Percentiles rank a stretch among this genome's conserved stretches.
Conservation (phyloP, 2,797 vertebrate species). For the Momotus momota region DNA sequence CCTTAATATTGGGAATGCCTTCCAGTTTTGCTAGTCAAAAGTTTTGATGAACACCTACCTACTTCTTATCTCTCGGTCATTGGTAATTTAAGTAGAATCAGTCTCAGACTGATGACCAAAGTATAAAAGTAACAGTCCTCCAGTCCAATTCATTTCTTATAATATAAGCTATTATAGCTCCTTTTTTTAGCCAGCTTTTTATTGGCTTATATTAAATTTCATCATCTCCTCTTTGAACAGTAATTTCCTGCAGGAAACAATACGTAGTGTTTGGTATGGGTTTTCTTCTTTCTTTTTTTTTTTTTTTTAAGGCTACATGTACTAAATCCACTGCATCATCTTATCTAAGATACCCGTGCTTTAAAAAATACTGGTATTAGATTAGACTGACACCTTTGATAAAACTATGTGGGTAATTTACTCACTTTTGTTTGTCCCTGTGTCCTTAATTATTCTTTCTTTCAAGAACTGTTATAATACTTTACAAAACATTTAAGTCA, state of each 20-base stretch:
- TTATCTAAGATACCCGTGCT: neutral
- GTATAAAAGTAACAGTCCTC: neutral
- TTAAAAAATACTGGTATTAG: neutral
- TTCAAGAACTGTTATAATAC: neutral
- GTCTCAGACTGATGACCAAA: neutral
- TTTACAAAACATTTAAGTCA: neutral
- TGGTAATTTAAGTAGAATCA: neutral
- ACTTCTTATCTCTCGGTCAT: neutral
- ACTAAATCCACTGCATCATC: neutral
- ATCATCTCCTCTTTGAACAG: neutral
- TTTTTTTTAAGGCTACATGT: neutral
- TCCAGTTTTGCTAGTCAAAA: neutral
- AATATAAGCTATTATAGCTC: neutral
- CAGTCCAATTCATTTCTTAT: neutral
- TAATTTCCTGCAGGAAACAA: neutral
- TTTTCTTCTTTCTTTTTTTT: neutral
- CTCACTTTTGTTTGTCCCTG: neutral
- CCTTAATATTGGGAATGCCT: neutral
- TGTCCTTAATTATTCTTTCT: neutral
- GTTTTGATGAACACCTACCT: neutral
- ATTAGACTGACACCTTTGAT: neutral
- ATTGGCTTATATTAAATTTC: neutral
- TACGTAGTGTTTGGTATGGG: rapidly evolving
- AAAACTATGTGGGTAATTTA: neutral
- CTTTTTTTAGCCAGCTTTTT: neutral